Base-by-base conservation (phyloP, 1,140 invertebrate species). In the Lamellibrachia luymesi region DNA sequence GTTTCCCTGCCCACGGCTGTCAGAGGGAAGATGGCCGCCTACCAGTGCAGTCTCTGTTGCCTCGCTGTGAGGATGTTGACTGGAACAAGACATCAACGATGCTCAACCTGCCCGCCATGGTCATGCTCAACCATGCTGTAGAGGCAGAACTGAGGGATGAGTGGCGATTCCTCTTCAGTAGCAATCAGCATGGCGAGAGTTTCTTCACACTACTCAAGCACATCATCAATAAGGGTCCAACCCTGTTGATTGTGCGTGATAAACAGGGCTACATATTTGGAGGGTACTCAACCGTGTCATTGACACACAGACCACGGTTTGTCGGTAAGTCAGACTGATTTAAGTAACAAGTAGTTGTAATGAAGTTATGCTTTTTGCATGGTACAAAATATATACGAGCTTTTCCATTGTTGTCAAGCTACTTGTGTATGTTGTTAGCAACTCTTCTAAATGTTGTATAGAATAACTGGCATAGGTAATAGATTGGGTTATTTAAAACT, bases 251-350 rank as follows among this genome's bases (percentile, higher is more conserved):
- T 49, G 92, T 96, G 1, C 94, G 98, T 95, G 98, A 99, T 95
- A 97, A 97, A 91, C 97, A 97, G 94, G 98, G 98, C n/a, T 97
- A 98, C 95, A 97, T 98, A 5, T 99, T 99, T 96, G 98, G 98
- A 17, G 98, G 98, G 64, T 99, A 98, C 97, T 98, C 98, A 0
- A 97, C 98, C 0, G 97, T 97, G 56, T 97, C 97, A 93, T 99
- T 98, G 98, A 95, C 96, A 2, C 94, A 97, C 2, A 97, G 97
- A 89, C 97, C 98, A 10, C 97, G 97, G 94, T 98, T 97, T 95
- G 97, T 96, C 94, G 97, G 97, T 96, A 93, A 94, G 94, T 93
- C 13, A 38, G 13, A 50, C 17, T 8, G 38, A 25, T 93, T 89
- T 80, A 0, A 90, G 38, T 92, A 13, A 4, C 4, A 50, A 51